Base-by-base conservation (phyloP, 2,888 invertebrate genomes). In the Drosophila helvetica region DNA sequence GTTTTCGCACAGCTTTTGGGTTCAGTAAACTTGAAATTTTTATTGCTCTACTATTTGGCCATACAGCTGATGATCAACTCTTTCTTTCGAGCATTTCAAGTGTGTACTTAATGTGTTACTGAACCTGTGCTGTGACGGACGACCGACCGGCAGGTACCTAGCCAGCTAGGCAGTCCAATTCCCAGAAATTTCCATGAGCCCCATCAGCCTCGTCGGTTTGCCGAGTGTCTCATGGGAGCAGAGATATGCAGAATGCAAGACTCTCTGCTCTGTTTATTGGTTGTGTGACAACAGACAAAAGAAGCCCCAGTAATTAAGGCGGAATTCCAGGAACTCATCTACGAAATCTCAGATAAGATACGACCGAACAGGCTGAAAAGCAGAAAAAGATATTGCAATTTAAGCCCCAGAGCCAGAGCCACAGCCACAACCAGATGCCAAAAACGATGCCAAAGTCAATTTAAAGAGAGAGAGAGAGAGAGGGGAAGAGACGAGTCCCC, bases 11-110 rank as follows among this genome's bases (percentile, higher is more conserved):
- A 1, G 0, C 22, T 22, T 42, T 27, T 48, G 65, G 48, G 65
- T 65, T 66, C 65, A 66, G 54, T 66, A 66, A 66, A 54, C 54
- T 25, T 66, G 54, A 66, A 66, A 50, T 65, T 66, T 66, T 66
- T 66, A 50, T 66, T 53, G 48, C 66, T 65, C 42, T 42, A 42
- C 48, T 43, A 25, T 48, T 66, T 66, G 48, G 54, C 43, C 43
- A 66, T 66, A 50, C 50, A 66, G 33, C 48, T 48, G 54, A 48
- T 47, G 47, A 47, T 47, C 7, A 33, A 66, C 66, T 65, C 65
- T 66, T 53, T 54, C 30, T 30, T 10, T 9, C 3, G 30, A 3
- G 30, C 30, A 3, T 33, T 17, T 38, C 15, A 30, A 42, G 53
- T 42, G 30, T 47, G 18, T 52, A 33, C 65, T 65, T 46, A 6